phyloP scores from a whole-genome alignment of 2,113 vertebrate species.

The Carassius auratus region DNA sequence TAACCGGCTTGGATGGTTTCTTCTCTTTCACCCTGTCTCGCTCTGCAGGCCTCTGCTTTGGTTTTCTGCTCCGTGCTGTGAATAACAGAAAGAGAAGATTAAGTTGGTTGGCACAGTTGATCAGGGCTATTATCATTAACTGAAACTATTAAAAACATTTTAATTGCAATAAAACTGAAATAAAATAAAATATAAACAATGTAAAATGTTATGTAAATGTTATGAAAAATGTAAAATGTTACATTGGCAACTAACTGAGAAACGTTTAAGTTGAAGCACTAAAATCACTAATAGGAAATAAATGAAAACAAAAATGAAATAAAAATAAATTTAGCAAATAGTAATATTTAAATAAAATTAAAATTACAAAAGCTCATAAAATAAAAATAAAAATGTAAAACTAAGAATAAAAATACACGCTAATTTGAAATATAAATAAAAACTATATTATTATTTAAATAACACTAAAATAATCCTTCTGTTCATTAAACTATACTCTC shows the following conservation, averaged over 20 bases:
- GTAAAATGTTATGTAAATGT: background rate
- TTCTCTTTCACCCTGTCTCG: slow-evolving; percentile 75
- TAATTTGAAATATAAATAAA: background rate
- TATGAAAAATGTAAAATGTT: background rate
- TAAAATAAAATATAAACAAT: background rate
- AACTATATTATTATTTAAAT: background rate
- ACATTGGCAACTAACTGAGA: background rate
- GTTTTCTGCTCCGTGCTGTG: slow-evolving; percentile 63
- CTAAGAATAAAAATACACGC: background rate
- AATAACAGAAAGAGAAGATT: background rate
- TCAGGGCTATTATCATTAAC: background rate
- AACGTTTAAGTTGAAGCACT: background rate
- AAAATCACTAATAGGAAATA: background rate
- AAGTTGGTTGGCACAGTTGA: background rate
- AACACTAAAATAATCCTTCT: background rate
- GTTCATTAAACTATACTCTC: background rate
- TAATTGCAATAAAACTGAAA: background rate
- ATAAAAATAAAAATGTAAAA: background rate
- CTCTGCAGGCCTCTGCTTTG: slow-evolving; percentile 71
- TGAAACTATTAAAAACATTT: background rate
- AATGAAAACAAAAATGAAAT: background rate
- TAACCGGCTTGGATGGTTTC: slow-evolving; percentile 80
- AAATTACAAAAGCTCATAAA: background rate
- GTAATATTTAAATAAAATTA: background rate
- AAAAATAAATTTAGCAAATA: background rate